Percentiles rank a stretch among this genome's conserved stretches.
Evolutionary conservation across 2,113 vertebrate species (phyloP).

Genomic region (Falco punctatus): DNA sequence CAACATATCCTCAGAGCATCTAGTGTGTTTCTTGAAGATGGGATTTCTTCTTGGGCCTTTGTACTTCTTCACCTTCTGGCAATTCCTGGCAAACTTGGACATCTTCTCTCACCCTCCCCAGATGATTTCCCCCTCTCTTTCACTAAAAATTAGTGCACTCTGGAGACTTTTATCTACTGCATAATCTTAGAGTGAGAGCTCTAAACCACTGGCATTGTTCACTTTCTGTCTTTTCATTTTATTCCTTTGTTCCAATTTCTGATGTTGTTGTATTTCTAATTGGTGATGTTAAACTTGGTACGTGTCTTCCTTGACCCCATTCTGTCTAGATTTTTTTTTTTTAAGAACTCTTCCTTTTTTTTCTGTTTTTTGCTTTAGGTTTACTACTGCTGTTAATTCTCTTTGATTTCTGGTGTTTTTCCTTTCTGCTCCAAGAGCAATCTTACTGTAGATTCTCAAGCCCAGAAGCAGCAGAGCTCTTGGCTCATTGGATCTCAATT

Average conservation of each 20-base stretch:
- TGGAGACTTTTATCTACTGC: neutral
- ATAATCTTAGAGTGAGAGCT: neutral
- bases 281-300: neutral
- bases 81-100: neutral
- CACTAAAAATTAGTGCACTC: neutral
- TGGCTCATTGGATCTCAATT: neutral
- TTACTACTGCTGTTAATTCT: neutral
- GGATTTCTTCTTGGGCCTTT: neutral
- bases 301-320: neutral
- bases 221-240: neutral
- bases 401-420: neutral
- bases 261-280: neutral
- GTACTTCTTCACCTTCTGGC: neutral
- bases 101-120: neutral
- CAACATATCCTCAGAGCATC: neutral
- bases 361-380: neutral
- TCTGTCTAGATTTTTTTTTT: conserved; percentile 6
- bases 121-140: neutral
- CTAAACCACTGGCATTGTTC: neutral
- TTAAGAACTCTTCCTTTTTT: neutral
- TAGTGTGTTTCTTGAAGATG: fast-evolving
- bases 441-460: neutral
- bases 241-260: neutral
- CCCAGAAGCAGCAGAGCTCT: neutral
- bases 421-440: neutral